Evolutionary conservation across 92 coral and sea anemone genomes (phyloP).

Genomic region (Micromussa lordhowensis): DNA sequence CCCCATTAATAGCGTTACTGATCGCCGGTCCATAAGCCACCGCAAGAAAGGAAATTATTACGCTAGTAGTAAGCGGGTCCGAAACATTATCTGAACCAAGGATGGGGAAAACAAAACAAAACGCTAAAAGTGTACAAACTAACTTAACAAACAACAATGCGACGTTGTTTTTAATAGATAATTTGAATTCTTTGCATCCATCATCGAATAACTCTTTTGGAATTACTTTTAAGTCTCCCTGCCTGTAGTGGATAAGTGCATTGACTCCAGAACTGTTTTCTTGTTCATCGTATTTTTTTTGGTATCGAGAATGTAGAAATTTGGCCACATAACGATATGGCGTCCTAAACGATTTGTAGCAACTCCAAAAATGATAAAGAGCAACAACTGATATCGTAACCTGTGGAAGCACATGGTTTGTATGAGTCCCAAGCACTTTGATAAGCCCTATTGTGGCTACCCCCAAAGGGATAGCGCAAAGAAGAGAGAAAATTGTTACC

Average conservation of each 20-base stretch:
- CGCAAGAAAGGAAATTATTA: background rate
- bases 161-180: background rate
- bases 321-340: background rate
- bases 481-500: background rate
- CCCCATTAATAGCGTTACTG: background rate
- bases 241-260: background rate
- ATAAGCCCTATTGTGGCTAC: background rate
- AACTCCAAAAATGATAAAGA: background rate
- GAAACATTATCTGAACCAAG: background rate
- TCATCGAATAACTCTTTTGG: constrained; percentile 7
- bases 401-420: background rate
- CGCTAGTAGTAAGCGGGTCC: background rate
- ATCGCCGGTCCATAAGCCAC: background rate
- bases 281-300: background rate
- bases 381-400: background rate
- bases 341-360: background rate
- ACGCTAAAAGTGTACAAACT: background rate
- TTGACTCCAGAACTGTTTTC: background rate
- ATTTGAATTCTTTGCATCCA: background rate
- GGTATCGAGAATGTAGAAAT: background rate
- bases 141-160: background rate
- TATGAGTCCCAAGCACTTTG: background rate
- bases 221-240: constrained; percentile 6
- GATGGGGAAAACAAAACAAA: background rate
- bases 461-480: background rate